These are phyloP conservation scores for Limulus polyphemus DNA, from an alignment of 2,888 invertebrate genomes.

Conservation along the genomic window DNA sequence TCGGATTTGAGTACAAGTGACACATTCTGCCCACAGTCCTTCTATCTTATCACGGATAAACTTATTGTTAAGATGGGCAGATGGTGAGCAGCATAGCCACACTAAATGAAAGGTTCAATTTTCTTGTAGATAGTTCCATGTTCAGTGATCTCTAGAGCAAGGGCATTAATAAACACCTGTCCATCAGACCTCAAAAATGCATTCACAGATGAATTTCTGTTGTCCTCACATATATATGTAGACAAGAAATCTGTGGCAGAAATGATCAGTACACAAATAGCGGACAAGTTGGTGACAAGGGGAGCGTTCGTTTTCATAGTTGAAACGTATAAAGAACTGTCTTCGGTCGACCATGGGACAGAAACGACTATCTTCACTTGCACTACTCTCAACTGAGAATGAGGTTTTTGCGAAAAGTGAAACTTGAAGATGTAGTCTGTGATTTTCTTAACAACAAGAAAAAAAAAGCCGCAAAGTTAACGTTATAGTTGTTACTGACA, in stretches of 20 bases:
- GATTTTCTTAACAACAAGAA: too few relatives aligned
- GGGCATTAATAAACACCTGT: neutral
- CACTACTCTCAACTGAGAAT: neutral
- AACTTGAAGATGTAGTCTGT: too few relatives aligned
- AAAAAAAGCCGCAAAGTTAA: too few relatives aligned
- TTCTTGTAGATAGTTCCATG: too few relatives aligned
- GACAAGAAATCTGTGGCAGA: neutral
- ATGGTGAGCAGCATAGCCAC: too few relatives aligned
- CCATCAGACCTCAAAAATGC: neutral
- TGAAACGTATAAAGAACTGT: neutral
- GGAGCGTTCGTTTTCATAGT: neutral
- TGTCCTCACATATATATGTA: neutral
- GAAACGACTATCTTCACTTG: neutral
- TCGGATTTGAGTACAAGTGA: too few relatives aligned
- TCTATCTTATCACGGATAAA: too few relatives aligned
- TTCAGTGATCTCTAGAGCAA: too few relatives aligned
- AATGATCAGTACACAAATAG: neutral
- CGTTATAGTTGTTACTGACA: too few relatives aligned
- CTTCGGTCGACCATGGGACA: neutral
- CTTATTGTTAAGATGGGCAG: too few relatives aligned
- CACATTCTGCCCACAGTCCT: too few relatives aligned
- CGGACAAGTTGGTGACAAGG: neutral
- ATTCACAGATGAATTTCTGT: neutral
- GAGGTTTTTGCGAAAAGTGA: neutral
- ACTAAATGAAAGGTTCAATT: too few relatives aligned